Percentiles rank a stretch among this genome's conserved stretches.
Conservation (phyloP, 2,888 invertebrate species). For the Diarsia rubi region DNA sequence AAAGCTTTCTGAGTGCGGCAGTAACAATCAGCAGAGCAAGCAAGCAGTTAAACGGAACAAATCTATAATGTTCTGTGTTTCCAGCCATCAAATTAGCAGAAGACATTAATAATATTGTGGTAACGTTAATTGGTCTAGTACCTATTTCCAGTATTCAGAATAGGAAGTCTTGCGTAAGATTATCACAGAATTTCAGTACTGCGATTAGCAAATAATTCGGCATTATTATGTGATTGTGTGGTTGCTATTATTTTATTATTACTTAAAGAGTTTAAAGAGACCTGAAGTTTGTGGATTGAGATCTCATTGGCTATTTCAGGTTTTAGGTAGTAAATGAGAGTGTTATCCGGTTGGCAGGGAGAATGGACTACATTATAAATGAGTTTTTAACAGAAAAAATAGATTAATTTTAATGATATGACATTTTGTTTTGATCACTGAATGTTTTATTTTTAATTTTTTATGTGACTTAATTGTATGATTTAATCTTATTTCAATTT, state of each 20-base stretch:
- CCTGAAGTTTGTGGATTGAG: background rate
- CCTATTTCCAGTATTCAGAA: conserved; percentile 24
- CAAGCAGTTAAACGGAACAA: conserved; percentile 4
- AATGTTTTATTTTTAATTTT: too few relatives aligned
- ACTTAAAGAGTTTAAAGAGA: background rate
- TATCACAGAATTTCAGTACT: background rate
- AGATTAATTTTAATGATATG: too few relatives aligned
- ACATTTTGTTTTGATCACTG: too few relatives aligned
- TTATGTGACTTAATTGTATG: too few relatives aligned
- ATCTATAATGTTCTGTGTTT: conserved; percentile 1
- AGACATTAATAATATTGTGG: conserved; percentile 37
- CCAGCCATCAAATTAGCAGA: conserved; percentile 13
- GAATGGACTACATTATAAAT: too few relatives aligned
- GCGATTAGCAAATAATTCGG: background rate
- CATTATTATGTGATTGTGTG: background rate
- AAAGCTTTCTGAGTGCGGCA: too few relatives aligned
- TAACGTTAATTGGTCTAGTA: conserved; percentile 30
- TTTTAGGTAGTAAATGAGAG: background rate
- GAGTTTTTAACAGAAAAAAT: too few relatives aligned
- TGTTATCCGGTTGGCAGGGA: background rate
- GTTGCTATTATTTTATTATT: background rate
- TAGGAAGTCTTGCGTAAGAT: conserved; percentile 7
- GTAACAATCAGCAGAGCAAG: background rate
- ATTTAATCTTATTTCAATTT: too few relatives aligned
- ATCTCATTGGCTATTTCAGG: background rate